Percentiles rank a stretch among this genome's conserved stretches.
Conservation (phyloP, 35 echinoderm and acorn worm genomes). For the Amphiura filiformis region DNA sequence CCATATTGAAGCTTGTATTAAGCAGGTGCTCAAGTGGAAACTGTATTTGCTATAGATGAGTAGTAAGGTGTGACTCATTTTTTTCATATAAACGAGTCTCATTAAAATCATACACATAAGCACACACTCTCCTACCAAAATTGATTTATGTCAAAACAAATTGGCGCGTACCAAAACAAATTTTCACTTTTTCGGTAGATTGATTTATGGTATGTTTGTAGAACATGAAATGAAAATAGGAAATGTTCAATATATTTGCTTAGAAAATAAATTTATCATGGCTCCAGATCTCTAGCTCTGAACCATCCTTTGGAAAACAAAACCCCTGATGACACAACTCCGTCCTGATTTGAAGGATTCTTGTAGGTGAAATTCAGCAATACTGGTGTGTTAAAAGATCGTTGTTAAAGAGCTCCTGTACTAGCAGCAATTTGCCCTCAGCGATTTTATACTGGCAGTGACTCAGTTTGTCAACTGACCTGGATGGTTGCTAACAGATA, state of each 20-base stretch:
- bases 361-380: no score
- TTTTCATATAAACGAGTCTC: background rate
- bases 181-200: no score
- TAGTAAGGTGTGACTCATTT: background rate
- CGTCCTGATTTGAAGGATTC: no score
- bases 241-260: no score
- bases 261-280: no score
- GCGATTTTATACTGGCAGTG: background rate
- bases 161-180: no score
- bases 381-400: no score
- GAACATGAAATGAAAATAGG: no score
- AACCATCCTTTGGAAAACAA: no score
- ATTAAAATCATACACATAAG: conserved; percentile 5
- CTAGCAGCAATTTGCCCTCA: background rate
- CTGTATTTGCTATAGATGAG: background rate
- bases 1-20: background rate
- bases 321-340: no score
- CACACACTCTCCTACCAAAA: background rate
- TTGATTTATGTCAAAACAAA: background rate
- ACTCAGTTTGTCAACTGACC: conserved; percentile 1
- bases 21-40: background rate
- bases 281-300: no score
- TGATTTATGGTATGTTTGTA: no score
- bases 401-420: background rate
- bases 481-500: background rate